phyloP scores from a whole-genome alignment of 2,888 invertebrate genomes.

The Tiliacea aurago region DNA sequence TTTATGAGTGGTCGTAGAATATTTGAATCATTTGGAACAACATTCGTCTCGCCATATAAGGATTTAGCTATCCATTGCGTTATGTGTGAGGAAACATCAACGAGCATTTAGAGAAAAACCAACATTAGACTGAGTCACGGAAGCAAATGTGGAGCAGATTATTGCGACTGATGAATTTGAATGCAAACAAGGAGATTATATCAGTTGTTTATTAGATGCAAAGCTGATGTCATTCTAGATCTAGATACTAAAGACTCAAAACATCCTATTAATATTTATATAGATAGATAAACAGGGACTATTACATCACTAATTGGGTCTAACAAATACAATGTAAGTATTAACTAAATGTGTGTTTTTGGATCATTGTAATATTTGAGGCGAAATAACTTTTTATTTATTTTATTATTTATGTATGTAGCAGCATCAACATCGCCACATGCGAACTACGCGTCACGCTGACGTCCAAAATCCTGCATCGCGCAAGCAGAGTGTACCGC shows the following conservation, averaged over 20 bases:
- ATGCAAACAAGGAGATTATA: conserved; percentile 27
- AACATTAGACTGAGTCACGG: conserved; percentile 29
- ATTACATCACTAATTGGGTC: conserved; percentile 1
- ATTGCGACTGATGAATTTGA: conserved; percentile 49
- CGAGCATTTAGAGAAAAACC: not conserved
- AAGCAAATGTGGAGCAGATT: conserved; percentile 47
- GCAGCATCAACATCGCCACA: too few relatives aligned
- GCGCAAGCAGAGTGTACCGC: too few relatives aligned
- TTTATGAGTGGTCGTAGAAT: conserved; percentile 10
- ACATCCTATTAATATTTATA: conserved; percentile 3
- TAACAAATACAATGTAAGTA: not conserved
- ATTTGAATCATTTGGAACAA: not conserved
- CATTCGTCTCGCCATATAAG: conserved; percentile 5
- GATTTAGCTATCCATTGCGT: conserved; percentile 31
- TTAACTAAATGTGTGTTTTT: not conserved
- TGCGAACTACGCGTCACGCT: too few relatives aligned
- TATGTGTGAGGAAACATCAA: not conserved
- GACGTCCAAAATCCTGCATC: too few relatives aligned
- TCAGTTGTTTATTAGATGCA: conserved; percentile 35
- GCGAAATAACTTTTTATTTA: not conserved
- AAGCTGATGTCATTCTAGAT: conserved; percentile 33
- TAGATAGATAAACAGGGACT: not conserved
- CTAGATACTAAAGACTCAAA: conserved; percentile 24
- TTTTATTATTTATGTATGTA: too few relatives aligned
- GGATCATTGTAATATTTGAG: not conserved